phyloP scores from a whole-genome alignment of 2,113 vertebrate genomes.

The Cyprinodon tularosa region DNA sequence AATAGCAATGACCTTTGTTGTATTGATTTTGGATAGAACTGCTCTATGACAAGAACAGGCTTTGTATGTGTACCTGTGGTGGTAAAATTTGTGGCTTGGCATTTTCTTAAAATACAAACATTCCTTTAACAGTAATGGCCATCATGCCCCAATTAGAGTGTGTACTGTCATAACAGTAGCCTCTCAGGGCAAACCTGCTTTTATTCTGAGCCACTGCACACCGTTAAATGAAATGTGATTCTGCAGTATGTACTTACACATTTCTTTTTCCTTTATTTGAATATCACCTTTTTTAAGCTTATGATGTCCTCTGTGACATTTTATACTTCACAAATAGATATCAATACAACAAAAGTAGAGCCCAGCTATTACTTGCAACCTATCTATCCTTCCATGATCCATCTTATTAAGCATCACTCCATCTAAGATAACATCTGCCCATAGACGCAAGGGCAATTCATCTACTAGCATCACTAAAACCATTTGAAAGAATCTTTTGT shows the following conservation, averaged over 20 bases:
- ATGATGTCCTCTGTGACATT: neutral
- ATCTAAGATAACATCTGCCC: neutral
- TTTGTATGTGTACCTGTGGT: conserved; percentile 21
- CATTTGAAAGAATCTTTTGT: neutral
- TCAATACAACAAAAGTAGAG: neutral
- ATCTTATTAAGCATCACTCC: neutral
- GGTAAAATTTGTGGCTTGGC: conserved; percentile 39
- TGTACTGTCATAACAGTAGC: conserved; percentile 3
- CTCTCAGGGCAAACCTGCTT: conserved; percentile 5
- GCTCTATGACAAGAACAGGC: conserved; percentile 38
- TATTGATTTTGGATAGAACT: conserved; percentile 74
- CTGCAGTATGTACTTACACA: neutral
- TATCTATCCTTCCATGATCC: neutral
- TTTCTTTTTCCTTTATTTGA: too few species aligned
- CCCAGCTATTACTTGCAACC: neutral
- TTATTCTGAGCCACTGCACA: neutral
- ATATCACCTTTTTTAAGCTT: neutral
- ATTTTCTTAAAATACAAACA: conserved; percentile 50
- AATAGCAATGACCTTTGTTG: conserved; percentile 75
- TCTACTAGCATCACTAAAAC: neutral
- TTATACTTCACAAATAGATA: neutral
- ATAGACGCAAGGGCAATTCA: neutral
- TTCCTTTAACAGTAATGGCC: conserved; percentile 37
- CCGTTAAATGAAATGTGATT: neutral
- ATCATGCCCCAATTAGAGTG: conserved; percentile 41